Evolutionary conservation across 2,888 invertebrate genomes (phyloP), one percentile per base, ranked within the genome.

Genomic region (Agrotis segetum): DNA sequence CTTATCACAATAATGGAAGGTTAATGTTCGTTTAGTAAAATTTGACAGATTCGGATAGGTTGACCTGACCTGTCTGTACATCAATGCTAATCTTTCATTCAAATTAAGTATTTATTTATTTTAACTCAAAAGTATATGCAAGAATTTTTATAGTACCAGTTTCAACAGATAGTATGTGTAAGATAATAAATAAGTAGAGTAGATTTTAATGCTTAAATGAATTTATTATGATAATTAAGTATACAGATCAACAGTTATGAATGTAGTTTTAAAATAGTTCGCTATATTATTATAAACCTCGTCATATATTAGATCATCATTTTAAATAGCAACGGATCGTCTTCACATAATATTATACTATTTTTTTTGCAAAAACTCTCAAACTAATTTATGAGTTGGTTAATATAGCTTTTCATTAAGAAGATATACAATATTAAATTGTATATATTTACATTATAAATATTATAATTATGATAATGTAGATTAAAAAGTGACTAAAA

Each of bases 101-200:
- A 34, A 34, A 34, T 34, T 1, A 40, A 9, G 21, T 14, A n/a
- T n/a, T n/a, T n/a, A n/a, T 11, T 24, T 14, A 60, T 13, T 17
- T 59, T 59, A 2, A 29, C n/a, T 46, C 29, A 49, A n/a, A 16
- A 16, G 0, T 7, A 2, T 3, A 7, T 7, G 7, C 50, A 46
- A 63, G 16, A 58, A 29, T 62, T 52, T 74, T 74, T 67, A 69
- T 75, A 64, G 55, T 24, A 60, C 75, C 16, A 40, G 56, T 67
- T 62, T 46, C 34, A 7, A 7, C 7, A 34, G 34, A 34, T 24
- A n/a, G n/a, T n/a, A n/a, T 14, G 3, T 50, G 5, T 21, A n/a
- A 13, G 0, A 19, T 11, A 40, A 5, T 14, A 29, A 47, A 14
- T n/a, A 29, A 40, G 17, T 34, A 6, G 14, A 44, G 14, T 21